Evolutionary conservation across 1,140 invertebrate species (phyloP), one percentile per base, ranked within the genome.

Genomic region (Achroia grisella): DNA sequence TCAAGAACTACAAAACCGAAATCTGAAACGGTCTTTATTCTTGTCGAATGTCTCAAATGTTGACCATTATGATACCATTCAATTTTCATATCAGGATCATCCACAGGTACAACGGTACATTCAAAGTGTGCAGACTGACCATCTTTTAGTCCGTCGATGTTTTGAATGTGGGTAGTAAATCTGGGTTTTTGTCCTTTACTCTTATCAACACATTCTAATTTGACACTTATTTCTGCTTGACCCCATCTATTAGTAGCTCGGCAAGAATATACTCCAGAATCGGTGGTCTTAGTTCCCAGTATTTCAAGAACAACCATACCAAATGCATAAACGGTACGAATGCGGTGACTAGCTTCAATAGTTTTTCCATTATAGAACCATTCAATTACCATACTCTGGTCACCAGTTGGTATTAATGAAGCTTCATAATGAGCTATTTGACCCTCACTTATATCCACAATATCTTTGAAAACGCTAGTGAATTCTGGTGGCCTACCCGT

Each of bases 1-100:
- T 99, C 97, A 85, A 99, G 90, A 1, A 97, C 92, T 8, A 98
- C 97, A 81, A 95, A 98, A 35, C 97, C 97, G 86, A 98, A 98
- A 77, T 98, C 97, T 49, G 95, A 97, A 0, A 97, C 93, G 50
- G 95, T 95, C 74, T 98, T 98, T 54, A 97, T 97, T 43, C 97
- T 90, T 28, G 94, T 95, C 5, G 95, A 95, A 63, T 97, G 94
- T 37, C 93, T 89, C 34, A 98, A 70, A 14, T 94, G 94, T 66
- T 94, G 89, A 4, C 95, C 95, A 73, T 98, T 97, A 55, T 97
- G 94, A 81, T 95, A 97, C 97, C 97, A 98, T 86, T 98, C 97
- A 10, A 98, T 94, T 69, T 94, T 95, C 84, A 98, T 90, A n/a
- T 94, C 90, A 8, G 96, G 95, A 87, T 98, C 96, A 45, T 94